phyloP scores from a whole-genome alignment of 2,113 vertebrate species.

The Kryptolebias marmoratus region DNA sequence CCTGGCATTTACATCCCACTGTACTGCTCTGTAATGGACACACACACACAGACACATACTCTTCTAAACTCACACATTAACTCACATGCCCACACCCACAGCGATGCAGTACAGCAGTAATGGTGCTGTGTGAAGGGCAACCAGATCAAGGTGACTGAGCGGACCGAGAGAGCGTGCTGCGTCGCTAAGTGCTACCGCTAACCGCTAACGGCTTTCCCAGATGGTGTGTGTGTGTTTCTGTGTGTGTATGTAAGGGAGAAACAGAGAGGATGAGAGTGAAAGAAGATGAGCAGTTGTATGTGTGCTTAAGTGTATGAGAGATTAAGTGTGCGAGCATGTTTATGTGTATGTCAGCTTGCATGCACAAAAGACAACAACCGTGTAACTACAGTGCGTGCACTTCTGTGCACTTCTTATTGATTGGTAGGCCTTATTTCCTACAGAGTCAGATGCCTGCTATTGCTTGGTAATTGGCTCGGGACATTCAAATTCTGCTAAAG shows the following conservation, averaged over 20 bases:
- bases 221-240: slow-evolving; percentile 59
- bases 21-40: slow-evolving; percentile 77
- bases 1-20: slow-evolving; percentile 78
- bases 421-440: slow-evolving; percentile 14
- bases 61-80: slow-evolving; percentile 39
- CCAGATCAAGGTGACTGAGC: slow-evolving; percentile 85
- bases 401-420: slow-evolving; percentile 16
- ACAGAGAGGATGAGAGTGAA: slow-evolving; percentile 35
- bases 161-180: slow-evolving; percentile 77
- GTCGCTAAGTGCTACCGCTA: slow-evolving; percentile 79
- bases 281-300: slow-evolving; percentile 51
- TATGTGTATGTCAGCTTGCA: slow-evolving; percentile 36
- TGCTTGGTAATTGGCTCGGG: slow-evolving; percentile 12
- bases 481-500: not conserved
- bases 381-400: slow-evolving; percentile 33
- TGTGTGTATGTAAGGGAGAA: slow-evolving; percentile 9
- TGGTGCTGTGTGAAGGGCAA: slow-evolving; percentile 83
- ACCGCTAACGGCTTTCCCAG: slow-evolving; percentile 81
- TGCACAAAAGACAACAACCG: slow-evolving; percentile 84
- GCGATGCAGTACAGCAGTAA: slow-evolving; percentile 74
- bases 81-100: slow-evolving; percentile 58
- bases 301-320: slow-evolving; percentile 38
- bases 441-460: slow-evolving; percentile 12
- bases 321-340: slow-evolving; percentile 44
- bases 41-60: slow-evolving; percentile 53